Base-by-base conservation (phyloP, 2,113 vertebrate species). In the Antennarius striatus region DNA sequence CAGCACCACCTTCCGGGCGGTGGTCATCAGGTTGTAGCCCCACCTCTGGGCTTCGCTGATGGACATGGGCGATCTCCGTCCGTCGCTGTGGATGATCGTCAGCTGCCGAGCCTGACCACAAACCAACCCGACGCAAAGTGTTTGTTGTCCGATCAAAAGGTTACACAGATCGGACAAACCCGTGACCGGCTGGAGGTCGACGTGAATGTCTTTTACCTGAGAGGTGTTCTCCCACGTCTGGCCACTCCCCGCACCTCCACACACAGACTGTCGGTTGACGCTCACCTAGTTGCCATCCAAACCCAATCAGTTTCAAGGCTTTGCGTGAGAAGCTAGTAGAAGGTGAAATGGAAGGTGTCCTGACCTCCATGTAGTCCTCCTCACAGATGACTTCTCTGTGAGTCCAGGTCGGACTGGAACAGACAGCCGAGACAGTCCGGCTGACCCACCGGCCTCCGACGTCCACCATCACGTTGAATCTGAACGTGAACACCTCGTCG, bases 351-450 rank as follows among this genome's bases (percentile, higher is more conserved):
- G 16, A 45, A n/a, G 4, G 14, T 5, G 12, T 5, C 4, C 73
- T 64, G 10, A 87, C 88, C 88, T 89, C 86, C 75, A 89, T 87
- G 79, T 88, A 91, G 68, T 85, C 56, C 56, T 89, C 85, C 75
- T 89, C 86, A 67, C 89, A 88, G 30, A 68, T 49, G 17, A 89
- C 14, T 65, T 89, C 89, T 51, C 86, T 73, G 49, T 72, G 65
- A 10, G 69, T 68, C 85, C 80, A 88, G 15, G 13, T 65, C 3
- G 3, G 59, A 56, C 76, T 70, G 3, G 65, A 65, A 72, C 89
- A 89, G 13, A 36, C 56, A 0, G 70, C 56, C 4, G 77, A 68
- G 29, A 90, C 51, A 0, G 69, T 22, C 9, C 8, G 45, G n/a
- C 51, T 60, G 36, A 9, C 63, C 79, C 74, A 81, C 6, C 4